Base-by-base conservation (phyloP, 2,888 invertebrate species). In the Alviniconcha strummeri region DNA sequence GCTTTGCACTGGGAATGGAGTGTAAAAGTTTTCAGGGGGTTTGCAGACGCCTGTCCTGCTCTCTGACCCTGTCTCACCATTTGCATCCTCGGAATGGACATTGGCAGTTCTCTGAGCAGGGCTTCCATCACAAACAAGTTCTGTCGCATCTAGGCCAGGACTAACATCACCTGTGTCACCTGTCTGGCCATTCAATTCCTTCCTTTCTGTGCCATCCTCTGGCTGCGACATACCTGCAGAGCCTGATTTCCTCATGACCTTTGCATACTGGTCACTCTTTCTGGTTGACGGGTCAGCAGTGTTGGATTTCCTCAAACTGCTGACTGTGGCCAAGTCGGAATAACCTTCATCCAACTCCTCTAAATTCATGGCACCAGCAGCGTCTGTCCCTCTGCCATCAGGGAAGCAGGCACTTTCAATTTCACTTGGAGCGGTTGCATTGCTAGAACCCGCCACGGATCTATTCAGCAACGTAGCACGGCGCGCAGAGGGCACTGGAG, bases 301-400 rank as follows among this genome's bases (percentile, higher is more conserved):
- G 54, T 36, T 13, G 4, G 81, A 57, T 56, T 82, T 77, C 64
- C 75, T 82, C 67, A 75, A n/a, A 13, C 5, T 1, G 4, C 64
- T 60, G 52, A 81, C 75, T 6, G 55, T 56, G 56, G 36, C 54
- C 4, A 85, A 75, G 69, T 83, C 83, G 15, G 83, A 79, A 81
- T 85, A 85, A 5, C 84, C 84, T 64, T 84, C 83, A 69, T 84
- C 84, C 75, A 75, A 15, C 9, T 84, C 84, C 17, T 74, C 78
- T 15, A 72, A n/a, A 80, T 15, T 19, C 3, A 52, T 17, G 56
- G n/a, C 52, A 5, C 7, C 57, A 56, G 64, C 74, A 36, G 36
- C 36, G 36, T 36, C 36, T 36, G 36, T 36, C 36, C 67, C 64
- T 17, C 67, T 83, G 60, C 77, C 76, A 13, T 7, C n/a, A 77